These are phyloP conservation scores for Ormyrus thymus DNA, from an alignment of 2,888 invertebrate species.

Conservation along the genomic window DNA sequence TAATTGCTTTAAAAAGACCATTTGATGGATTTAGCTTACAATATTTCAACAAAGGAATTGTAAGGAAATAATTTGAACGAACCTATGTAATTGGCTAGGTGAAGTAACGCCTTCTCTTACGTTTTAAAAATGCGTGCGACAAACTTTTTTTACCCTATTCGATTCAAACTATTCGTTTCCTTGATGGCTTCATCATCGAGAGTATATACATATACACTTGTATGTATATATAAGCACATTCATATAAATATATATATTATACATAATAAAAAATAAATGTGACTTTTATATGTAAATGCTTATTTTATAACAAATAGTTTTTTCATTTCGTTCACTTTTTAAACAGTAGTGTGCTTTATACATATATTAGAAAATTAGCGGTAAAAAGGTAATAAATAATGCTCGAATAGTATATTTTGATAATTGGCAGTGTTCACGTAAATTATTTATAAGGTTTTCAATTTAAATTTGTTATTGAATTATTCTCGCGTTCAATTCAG, in stretches of 20 bases:
- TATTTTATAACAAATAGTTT: slow-evolving; percentile 44
- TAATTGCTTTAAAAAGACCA: slow-evolving; percentile 57
- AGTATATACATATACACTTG: slow-evolving; percentile 59
- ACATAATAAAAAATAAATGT: slow-evolving; percentile 65
- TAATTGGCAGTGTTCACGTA: slow-evolving; percentile 10
- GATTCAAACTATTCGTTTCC: slow-evolving; percentile 53
- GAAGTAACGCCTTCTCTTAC: slow-evolving; percentile 58
- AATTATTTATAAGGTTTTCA: slow-evolving; percentile 9
- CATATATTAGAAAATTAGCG: slow-evolving; percentile 15
- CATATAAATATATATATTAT: slow-evolving; percentile 62
- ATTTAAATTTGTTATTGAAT: slow-evolving; percentile 14
- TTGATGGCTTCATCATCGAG: slow-evolving; percentile 66
- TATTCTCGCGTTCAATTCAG: background rate
- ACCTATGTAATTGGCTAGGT: slow-evolving; percentile 42
- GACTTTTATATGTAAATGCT: slow-evolving; percentile 54
- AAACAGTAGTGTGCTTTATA: slow-evolving; percentile 17
- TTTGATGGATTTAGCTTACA: slow-evolving; percentile 55
- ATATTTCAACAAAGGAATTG: slow-evolving; percentile 55
- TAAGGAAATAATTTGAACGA: slow-evolving; percentile 52
- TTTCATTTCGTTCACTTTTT: slow-evolving; percentile 26
- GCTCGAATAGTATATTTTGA: slow-evolving; percentile 17
- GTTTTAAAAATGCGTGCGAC: slow-evolving; percentile 61
- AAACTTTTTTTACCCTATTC: slow-evolving; percentile 22
- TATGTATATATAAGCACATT: slow-evolving; percentile 48
- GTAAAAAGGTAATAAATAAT: slow-evolving; percentile 6